Evolutionary conservation across 1,140 invertebrate species (phyloP).

Genomic region (Stegodyphus mimosarum): DNA sequence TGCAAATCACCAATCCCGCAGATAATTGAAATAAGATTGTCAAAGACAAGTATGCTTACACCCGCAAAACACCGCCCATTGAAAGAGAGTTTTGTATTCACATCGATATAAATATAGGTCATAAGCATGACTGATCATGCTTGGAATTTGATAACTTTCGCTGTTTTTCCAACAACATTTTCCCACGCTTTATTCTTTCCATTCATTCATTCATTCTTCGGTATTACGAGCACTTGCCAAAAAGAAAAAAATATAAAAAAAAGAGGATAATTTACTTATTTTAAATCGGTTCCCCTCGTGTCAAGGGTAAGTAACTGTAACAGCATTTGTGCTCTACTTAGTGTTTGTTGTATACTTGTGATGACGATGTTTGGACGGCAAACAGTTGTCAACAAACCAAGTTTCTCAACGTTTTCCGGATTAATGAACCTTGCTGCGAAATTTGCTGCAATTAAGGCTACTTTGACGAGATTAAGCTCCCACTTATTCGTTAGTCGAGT

Average conservation of each 20-base stretch:
- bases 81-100: background rate
- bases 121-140: constrained; percentile 51
- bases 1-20: too few species aligned
- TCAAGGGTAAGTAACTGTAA: constrained; percentile 26
- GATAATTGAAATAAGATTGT: too few species aligned
- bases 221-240: too few species aligned
- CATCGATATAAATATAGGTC: constrained; percentile 25
- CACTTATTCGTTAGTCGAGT: too few species aligned
- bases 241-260: background rate
- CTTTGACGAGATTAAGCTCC: too few species aligned
- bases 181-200: constrained; percentile 43
- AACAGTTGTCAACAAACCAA: too few species aligned
- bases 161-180: constrained; percentile 28
- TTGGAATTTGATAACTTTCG: constrained; percentile 41
- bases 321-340: background rate
- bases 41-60: too few species aligned
- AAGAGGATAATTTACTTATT: background rate
- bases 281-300: constrained; percentile 1
- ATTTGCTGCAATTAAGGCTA: too few species aligned
- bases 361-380: too few species aligned
- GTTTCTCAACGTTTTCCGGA: too few species aligned
- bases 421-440: too few species aligned
- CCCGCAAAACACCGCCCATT: too few species aligned
- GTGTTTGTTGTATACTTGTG: background rate
- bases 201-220: constrained; percentile 5